Conservation (phyloP, 2,113 vertebrate genomes). For the Apus apus region DNA sequence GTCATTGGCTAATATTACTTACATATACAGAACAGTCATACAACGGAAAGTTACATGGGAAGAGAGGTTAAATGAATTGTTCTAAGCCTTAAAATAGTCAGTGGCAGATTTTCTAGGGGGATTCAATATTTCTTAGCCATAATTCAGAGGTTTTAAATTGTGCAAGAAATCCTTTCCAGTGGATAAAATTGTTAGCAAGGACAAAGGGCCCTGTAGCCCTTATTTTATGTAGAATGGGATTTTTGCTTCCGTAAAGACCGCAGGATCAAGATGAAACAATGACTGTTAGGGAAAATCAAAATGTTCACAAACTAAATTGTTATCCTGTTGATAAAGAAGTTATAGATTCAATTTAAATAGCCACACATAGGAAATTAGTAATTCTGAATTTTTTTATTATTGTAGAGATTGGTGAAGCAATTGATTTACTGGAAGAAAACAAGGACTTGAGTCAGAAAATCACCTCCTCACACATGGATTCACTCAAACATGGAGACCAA, state of each 20-base stretch:
- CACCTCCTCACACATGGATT: background rate
- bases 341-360: background rate
- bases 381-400: background rate
- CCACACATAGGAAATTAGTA: background rate
- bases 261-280: background rate
- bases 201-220: background rate
- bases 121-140: background rate
- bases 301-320: background rate
- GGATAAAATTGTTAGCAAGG: background rate
- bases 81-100: background rate
- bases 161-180: background rate
- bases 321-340: background rate
- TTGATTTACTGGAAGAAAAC: background rate
- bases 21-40: background rate
- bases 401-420: background rate
- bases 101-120: background rate
- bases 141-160: background rate
- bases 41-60: background rate
- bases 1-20: background rate
- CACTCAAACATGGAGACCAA: background rate
- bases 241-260: background rate
- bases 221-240: background rate
- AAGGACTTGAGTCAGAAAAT: background rate
- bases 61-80: background rate
- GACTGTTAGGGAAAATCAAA: background rate